Base-by-base conservation (phyloP, 1,140 invertebrate genomes). In the Cataglyphis hispanica region DNA sequence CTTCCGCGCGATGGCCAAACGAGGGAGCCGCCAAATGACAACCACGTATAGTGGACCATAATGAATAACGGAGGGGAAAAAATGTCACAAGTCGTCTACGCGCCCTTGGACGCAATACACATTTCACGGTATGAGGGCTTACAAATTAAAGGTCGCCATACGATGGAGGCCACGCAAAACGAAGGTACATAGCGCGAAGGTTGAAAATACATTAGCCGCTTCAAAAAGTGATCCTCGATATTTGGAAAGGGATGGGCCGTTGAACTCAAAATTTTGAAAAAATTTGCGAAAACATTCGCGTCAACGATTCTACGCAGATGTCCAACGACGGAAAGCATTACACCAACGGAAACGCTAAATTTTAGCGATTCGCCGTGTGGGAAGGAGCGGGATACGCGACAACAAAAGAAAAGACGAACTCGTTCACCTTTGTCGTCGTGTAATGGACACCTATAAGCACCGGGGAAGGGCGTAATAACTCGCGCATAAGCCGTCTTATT, bases 401-500 rank as follows among this genome's bases (percentile, higher is more conserved):
- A 93, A 93, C 89, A 92, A 91, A 86, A 67, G 63, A 91, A 88
- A 50, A 50, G 31, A 74, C 72, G 50, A 84, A 75, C 58, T 84
- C 72, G 72, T 76, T 75, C 74, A 77, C 72, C 58, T 76, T 84
- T 72, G 81, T 83, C 78, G 78, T 83, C 86, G 92, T 93, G 92
- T 93, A 93, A 93, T 93, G 92, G 92, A 94, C 91, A 93, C 92
- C 92, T 92, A 91, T 92, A 91, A 93, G 91, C 87, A 89, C 92
- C 93, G 92, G 93, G 92, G 93, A 94, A 93, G 93, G 91, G 91
- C 86, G 91, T 92, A 92, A 94, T 93, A 94, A 93, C 91, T 94
- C 86, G 90, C 85, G 81, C 91, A 91, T 88, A 77, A 61, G 61
- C 88, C 91, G 91, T 93, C 92, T 91, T 89, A 90, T 91, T 91